These are phyloP conservation scores for Hypercompe scribonia DNA, from an alignment of 2,888 invertebrate species.

Conservation along the genomic window DNA sequence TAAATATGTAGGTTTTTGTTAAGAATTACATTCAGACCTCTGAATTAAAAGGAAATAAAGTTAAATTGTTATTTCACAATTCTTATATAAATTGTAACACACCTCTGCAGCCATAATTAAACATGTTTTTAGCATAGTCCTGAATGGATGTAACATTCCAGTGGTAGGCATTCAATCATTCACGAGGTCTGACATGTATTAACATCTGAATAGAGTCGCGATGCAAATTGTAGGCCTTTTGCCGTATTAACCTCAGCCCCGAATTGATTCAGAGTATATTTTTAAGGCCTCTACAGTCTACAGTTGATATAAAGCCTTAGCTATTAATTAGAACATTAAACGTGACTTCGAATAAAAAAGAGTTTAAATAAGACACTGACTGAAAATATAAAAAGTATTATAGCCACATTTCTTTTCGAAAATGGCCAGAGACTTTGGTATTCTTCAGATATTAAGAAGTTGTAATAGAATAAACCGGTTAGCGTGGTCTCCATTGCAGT, in stretches of 20 bases:
- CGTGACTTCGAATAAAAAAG: not conserved
- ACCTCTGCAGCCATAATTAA: not conserved
- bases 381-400: too few relatives aligned
- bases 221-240: slow-evolving; percentile 23
- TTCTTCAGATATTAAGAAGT: too few relatives aligned
- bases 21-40: too few relatives aligned
- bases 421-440: not conserved
- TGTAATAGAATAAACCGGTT: too few relatives aligned
- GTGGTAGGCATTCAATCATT: slow-evolving; percentile 33
- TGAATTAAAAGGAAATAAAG: too few relatives aligned
- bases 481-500: too few relatives aligned
- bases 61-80: too few relatives aligned
- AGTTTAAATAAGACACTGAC: too few relatives aligned
- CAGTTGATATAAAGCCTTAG: not conserved
- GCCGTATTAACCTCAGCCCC: slow-evolving; percentile 6
- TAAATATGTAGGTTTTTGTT: too few relatives aligned
- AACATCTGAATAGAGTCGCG: slow-evolving; percentile 23
- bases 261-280: not conserved
- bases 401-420: not conserved
- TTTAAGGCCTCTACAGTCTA: not conserved
- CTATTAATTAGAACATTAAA: not conserved
- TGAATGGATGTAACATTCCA: slow-evolving; percentile 14
- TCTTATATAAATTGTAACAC: not conserved
- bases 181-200: slow-evolving; percentile 29
- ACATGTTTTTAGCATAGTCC: not conserved